Base-by-base conservation (phyloP, 2,113 vertebrate species). In the Cheilinus undulatus region DNA sequence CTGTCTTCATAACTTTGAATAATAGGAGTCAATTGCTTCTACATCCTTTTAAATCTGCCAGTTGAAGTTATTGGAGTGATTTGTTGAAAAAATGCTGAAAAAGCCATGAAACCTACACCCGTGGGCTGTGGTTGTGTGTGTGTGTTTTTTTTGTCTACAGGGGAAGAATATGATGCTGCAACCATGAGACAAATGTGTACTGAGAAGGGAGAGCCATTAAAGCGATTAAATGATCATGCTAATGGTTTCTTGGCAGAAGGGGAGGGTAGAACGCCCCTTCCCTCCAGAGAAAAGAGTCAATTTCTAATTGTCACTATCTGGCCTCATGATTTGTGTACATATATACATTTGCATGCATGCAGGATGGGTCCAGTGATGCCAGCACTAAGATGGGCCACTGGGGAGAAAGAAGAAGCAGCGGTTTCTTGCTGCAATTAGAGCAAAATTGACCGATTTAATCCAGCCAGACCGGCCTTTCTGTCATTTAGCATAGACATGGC, bases 181-280 rank as follows among this genome's bases (percentile, higher is more conserved):
- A 66, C 52, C 56, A 43, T 17, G 69, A 76, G 58, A 76, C 23
- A 73, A 69, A 78, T 49, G 62, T 61, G 54, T 38, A 61, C 57
- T 77, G 83, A 71, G 79, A 50, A 84, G 65, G 30, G 62, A 72
- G 69, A 45, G 80, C 78, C 78, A 90, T 90, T 89, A 88, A 57
- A 45, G 78, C 36, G 11, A 79, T 65, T 76, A 66, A 76, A 80
- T 38, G 73, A 70, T 65, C 23, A 54, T 57, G 73, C 80, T 90
- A 88, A 90, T 88, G 88, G 80, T 52, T 89, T 84, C 73, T 85
- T 76, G 79, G 79, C 66, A 73, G 68, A 73, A 19, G 32, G 40
- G 71, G 28, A 57, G 83, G 64, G 70, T 79, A 45, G 74, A 76
- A 65, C 60, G 20, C 43, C 40, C 8, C 24, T 4, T 17, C 69